Percentiles rank a stretch among this genome's conserved stretches.
Evolutionary conservation across 1,140 invertebrate species (phyloP).

Genomic region (Pseudomyrmex pallidus): DNA sequence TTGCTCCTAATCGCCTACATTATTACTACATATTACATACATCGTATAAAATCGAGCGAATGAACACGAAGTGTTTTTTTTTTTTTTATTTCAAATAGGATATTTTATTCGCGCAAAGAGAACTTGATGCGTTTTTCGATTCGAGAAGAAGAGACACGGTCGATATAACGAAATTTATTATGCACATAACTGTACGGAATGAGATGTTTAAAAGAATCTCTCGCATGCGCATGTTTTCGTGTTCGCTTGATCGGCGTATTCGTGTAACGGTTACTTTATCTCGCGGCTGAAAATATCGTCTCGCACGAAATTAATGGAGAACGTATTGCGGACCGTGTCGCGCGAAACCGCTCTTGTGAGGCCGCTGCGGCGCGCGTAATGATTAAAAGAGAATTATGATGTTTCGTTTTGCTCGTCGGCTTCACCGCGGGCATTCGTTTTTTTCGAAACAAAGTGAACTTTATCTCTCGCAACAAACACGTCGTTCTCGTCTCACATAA

Average conservation of each 20-base stretch:
- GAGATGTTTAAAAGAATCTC: slow-evolving; percentile 37
- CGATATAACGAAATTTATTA: slow-evolving; percentile 24
- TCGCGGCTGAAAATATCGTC: slow-evolving; percentile 10
- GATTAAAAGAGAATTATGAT: slow-evolving; percentile 4
- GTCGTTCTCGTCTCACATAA: slow-evolving; percentile 13
- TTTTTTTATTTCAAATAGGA: background rate
- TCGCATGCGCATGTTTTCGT: background rate
- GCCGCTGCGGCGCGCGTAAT: background rate
- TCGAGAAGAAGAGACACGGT: slow-evolving; percentile 21
- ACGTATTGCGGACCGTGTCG: background rate
- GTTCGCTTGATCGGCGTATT: slow-evolving; percentile 15
- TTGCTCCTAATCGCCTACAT: slow-evolving; percentile 23
- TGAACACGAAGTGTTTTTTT: background rate
- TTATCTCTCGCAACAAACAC: slow-evolving; percentile 36
- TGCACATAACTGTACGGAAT: slow-evolving; percentile 8
- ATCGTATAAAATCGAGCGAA: too few relatives aligned
- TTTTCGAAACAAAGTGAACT: slow-evolving; percentile 1
- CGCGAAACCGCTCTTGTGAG: background rate
- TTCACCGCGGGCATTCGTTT: slow-evolving; percentile 20
- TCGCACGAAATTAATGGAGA: slow-evolving; percentile 27
- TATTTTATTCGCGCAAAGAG: slow-evolving; percentile 43
- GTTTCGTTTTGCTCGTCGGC: slow-evolving; percentile 19
- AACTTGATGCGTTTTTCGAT: slow-evolving; percentile 27
- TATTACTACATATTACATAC: background rate
- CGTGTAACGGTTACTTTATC: slow-evolving; percentile 45